These are phyloP conservation scores for Orchesella cincta DNA, from an alignment of 1,140 invertebrate species.

Conservation along the genomic window DNA sequence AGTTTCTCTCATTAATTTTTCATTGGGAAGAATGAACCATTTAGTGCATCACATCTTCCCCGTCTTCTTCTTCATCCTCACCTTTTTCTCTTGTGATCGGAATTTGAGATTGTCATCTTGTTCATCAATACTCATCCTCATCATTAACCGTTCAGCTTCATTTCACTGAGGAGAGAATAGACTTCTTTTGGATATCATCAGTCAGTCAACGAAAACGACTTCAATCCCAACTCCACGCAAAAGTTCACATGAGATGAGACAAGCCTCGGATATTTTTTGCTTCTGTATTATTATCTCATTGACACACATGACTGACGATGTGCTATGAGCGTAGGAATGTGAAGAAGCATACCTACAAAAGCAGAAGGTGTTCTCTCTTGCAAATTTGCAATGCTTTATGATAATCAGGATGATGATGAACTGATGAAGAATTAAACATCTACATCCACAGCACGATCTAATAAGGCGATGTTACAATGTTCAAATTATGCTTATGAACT, in stretches of 20 bases:
- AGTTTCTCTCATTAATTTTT: constrained; percentile 25
- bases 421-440: neutral
- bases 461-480: neutral
- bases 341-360: constrained; percentile 10
- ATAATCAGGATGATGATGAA: neutral
- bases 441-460: neutral
- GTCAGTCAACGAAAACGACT: neutral
- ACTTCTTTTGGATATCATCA: neutral
- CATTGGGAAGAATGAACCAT: neutral
- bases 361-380: constrained; percentile 1
- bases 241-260: neutral
- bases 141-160: constrained; percentile 23
- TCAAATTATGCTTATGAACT: constrained; percentile 15
- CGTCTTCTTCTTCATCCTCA: neutral
- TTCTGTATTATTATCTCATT: constrained; percentile 13
- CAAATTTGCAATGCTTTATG: neutral
- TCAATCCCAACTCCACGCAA: neutral
- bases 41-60: neutral
- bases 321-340: constrained; percentile 18
- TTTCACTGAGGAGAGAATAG: too few relatives aligned
- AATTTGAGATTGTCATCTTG: constrained; percentile 26
- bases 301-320: constrained; percentile 25
- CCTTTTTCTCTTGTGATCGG: neutral
- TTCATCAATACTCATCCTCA: constrained; percentile 18
- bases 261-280: neutral